Evolutionary conservation across 2,888 invertebrate species (phyloP).

Genomic region (Colletes collaris): DNA sequence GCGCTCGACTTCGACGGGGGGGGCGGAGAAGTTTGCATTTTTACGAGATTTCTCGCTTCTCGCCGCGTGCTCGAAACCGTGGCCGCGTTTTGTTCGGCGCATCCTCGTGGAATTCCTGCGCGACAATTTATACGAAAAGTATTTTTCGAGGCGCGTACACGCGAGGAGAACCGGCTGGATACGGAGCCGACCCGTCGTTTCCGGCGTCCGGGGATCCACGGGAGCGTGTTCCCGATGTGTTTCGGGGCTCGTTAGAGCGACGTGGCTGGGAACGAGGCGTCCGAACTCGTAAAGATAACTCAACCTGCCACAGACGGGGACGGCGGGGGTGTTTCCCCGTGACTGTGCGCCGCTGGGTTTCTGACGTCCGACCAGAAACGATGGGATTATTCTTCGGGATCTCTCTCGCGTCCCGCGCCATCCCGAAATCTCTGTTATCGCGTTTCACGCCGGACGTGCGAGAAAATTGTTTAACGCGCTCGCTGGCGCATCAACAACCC

Average conservation of each 20-base stretch:
- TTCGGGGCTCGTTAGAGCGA: slow-evolving; percentile 16
- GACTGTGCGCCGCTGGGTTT: too few species aligned
- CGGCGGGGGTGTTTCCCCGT: neutral
- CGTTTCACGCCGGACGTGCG: too few species aligned
- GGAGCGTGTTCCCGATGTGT: neutral
- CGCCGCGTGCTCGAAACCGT: slow-evolving; percentile 43
- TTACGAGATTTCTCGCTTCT: slow-evolving; percentile 69
- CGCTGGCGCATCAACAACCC: too few species aligned
- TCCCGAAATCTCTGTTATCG: too few species aligned
- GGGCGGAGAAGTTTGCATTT: slow-evolving; percentile 76
- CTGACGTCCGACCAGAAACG: too few species aligned
- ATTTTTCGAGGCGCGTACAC: slow-evolving; percentile 67
- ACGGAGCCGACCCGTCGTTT: slow-evolving; percentile 4
- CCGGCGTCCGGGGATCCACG: neutral
- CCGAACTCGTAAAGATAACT: slow-evolving; percentile 20
- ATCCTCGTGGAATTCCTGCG: slow-evolving; percentile 73
- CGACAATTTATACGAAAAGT: slow-evolving; percentile 79
- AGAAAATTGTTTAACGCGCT: too few species aligned
- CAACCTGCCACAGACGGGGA: neutral
- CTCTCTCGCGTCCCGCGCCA: too few species aligned
- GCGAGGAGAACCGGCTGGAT: slow-evolving; percentile 65
- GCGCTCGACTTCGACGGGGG: slow-evolving; percentile 56
- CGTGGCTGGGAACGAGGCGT: slow-evolving; percentile 7
- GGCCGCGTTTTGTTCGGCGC: slow-evolving; percentile 69
- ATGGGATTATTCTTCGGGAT: too few species aligned